phyloP scores from a whole-genome alignment of 2,113 vertebrate species.

The Trematocara macrostoma region DNA sequence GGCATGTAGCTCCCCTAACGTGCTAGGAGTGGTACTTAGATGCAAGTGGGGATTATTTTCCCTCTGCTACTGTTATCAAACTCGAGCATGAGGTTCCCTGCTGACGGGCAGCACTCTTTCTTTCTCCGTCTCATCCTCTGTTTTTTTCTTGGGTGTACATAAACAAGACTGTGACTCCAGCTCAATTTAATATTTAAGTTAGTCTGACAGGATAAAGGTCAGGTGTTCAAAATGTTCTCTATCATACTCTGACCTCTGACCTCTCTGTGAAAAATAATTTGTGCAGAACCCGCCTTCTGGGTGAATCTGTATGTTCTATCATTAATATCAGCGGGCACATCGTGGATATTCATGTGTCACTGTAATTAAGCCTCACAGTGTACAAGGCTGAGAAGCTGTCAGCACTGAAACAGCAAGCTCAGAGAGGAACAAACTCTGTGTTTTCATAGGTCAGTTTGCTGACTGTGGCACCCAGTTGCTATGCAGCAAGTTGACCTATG shows the following conservation, averaged over 20 bases:
- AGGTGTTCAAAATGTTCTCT: not conserved
- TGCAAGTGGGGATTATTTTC: conserved; percentile 44
- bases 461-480: conserved; percentile 57
- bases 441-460: conserved; percentile 61
- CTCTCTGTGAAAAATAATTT: not conserved
- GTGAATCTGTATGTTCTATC: not conserved
- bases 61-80: conserved; percentile 71
- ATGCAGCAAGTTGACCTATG: conserved; percentile 64
- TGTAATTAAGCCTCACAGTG: conserved; percentile 30
- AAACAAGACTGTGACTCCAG: not conserved
- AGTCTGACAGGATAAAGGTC: not conserved
- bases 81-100: conserved; percentile 55
- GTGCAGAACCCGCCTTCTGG: not conserved
- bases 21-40: conserved; percentile 5
- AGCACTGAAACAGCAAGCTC: conserved; percentile 16
- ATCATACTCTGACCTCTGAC: not conserved
- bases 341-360: conserved; percentile 28
- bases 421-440: conserved; percentile 19
- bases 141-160: not conserved
- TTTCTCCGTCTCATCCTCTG: not conserved
- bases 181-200: not conserved
- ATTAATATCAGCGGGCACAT: conserved; percentile 20
- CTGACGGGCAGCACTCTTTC: conserved; percentile 43
- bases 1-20: conserved; percentile 17
- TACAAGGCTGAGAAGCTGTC: conserved; percentile 19